Conservation (phyloP, 2,113 vertebrate species). For the Gobius niger region DNA sequence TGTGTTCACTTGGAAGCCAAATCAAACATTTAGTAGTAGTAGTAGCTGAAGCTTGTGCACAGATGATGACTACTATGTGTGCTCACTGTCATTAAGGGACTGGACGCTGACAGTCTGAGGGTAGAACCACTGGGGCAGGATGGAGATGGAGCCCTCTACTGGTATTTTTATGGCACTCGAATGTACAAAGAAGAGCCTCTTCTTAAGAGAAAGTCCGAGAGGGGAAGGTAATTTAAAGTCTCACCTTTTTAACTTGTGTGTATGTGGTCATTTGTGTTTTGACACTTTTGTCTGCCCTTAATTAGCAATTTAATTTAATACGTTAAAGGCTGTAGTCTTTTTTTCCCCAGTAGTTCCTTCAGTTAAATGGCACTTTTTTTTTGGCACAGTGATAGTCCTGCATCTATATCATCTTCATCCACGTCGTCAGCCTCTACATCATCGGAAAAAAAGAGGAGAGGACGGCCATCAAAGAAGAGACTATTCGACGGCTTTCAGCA, state of each 20-base stretch:
- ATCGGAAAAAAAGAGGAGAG: conserved; percentile 85
- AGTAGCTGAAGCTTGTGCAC: neutral
- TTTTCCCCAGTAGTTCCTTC: conserved; percentile 15
- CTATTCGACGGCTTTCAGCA: conserved; percentile 79
- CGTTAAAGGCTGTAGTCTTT: conserved; percentile 26
- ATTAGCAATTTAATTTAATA: conserved; percentile 2
- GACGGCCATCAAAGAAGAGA: conserved; percentile 92
- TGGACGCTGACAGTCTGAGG: conserved; percentile 94
- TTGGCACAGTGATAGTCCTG: conserved; percentile 52
- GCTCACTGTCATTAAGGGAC: conserved; percentile 75
- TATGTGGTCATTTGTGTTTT: neutral
- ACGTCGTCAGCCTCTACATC: conserved; percentile 41
- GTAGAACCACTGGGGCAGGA: conserved; percentile 95
- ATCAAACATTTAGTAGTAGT: neutral
- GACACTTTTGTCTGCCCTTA: conserved; percentile 23
- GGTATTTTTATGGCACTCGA: conserved; percentile 97
- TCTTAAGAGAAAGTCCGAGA: conserved; percentile 66
- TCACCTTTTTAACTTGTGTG: neutral
- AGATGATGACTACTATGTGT: conserved; percentile 1
- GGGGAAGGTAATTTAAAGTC: conserved; percentile 75
- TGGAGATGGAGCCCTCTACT: conserved; percentile 91
- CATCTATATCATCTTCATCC: conserved; percentile 42
- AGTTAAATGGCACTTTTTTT: neutral
- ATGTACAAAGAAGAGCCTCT: conserved; percentile 94
- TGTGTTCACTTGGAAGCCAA: no score